phyloP scores from a whole-genome alignment of 1,140 invertebrate genomes.

The Epicauta chinensis region DNA sequence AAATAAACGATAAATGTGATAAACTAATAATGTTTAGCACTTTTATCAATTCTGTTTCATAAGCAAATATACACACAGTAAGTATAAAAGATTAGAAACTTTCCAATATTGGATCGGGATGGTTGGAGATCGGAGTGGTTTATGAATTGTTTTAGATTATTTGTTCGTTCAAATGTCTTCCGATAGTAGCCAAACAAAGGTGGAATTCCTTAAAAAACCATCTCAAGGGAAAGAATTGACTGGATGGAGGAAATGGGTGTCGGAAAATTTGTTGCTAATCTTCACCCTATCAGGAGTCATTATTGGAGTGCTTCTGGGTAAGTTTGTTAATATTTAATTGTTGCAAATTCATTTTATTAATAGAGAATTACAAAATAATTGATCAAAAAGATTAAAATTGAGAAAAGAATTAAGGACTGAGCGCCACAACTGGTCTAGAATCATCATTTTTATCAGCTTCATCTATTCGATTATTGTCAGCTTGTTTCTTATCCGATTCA shows the following conservation, averaged over 20 bases:
- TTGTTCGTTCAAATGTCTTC: constrained; percentile 66
- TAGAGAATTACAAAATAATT: background rate
- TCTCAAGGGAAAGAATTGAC: constrained; percentile 54
- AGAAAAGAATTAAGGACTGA: too few relatives aligned
- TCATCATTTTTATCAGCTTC: too few relatives aligned
- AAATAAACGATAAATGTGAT: too few relatives aligned
- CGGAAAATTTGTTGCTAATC: constrained; percentile 69
- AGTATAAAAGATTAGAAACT: background rate
- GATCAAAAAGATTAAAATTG: too few relatives aligned
- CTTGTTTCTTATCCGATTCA: too few relatives aligned
- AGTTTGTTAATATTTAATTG: constrained; percentile 37
- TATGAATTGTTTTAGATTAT: constrained; percentile 60
- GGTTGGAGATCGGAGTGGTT: too few relatives aligned
- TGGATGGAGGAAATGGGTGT: constrained; percentile 59
- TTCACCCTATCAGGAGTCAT: constrained; percentile 71
- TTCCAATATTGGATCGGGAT: constrained; percentile 2
- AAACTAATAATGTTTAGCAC: too few relatives aligned
- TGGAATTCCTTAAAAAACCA: constrained; percentile 50
- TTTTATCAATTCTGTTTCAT: too few relatives aligned
- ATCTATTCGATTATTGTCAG: too few relatives aligned
- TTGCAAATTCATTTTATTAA: background rate
- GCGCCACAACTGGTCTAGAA: too few relatives aligned
- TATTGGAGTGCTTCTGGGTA: constrained; percentile 65
- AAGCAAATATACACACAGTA: constrained; percentile 1
- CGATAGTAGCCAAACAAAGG: constrained; percentile 47